Evolutionary conservation across 2,888 invertebrate genomes (phyloP).

Genomic region (Panzeria rudis): DNA sequence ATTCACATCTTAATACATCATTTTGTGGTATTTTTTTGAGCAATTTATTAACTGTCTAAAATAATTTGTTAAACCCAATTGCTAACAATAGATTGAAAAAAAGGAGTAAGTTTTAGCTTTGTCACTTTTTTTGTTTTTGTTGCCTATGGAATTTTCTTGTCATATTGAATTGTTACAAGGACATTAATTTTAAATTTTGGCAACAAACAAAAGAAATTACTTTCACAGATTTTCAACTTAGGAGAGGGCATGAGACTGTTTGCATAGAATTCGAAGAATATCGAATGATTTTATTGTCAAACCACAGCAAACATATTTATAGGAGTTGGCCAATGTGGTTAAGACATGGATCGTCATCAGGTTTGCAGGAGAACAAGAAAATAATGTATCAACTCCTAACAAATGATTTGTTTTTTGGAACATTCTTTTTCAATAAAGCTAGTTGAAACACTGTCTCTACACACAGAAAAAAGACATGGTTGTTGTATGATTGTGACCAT

Average conservation of each 20-base stretch:
- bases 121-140: constrained; percentile 22
- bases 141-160: constrained; percentile 54
- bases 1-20: constrained; percentile 32
- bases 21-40: constrained; percentile 35
- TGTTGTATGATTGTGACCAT: too few species aligned
- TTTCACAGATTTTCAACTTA: constrained; percentile 57
- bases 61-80: constrained; percentile 47
- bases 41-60: constrained; percentile 54
- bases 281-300: constrained; percentile 59
- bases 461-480: too few species aligned
- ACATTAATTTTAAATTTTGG: constrained; percentile 71
- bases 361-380: background rate
- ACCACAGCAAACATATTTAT: constrained; percentile 39
- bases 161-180: constrained; percentile 71
- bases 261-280: constrained; percentile 48
- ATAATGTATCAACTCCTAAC: background rate
- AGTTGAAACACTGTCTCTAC: too few species aligned
- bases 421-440: too few species aligned
- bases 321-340: constrained; percentile 10
- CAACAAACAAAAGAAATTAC: constrained; percentile 63
- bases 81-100: constrained; percentile 45
- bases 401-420: too few species aligned
- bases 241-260: constrained; percentile 40
- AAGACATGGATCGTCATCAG: background rate
- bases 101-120: constrained; percentile 59